Conservation (phyloP, 2,113 vertebrate species). For the Cephalopholis sonnerati region DNA sequence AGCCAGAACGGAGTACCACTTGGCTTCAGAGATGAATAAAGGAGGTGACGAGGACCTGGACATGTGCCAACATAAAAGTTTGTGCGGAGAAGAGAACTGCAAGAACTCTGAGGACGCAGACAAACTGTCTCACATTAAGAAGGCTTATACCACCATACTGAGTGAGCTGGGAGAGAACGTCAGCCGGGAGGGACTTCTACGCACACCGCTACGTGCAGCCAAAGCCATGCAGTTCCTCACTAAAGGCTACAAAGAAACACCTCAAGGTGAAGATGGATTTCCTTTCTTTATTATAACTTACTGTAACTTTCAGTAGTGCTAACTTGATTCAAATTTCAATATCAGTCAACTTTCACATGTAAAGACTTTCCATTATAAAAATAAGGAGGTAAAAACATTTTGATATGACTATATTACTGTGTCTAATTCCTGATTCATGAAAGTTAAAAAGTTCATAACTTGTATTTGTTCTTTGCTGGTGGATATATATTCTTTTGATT, state of each 20-base stretch:
- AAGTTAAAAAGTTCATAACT: background rate
- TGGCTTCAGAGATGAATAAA: slow-evolving; percentile 16
- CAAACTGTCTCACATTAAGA: slow-evolving; percentile 51
- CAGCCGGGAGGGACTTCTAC: slow-evolving; percentile 73
- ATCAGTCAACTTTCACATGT: no score
- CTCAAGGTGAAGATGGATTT: slow-evolving; percentile 57
- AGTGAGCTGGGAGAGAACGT: slow-evolving; percentile 78
- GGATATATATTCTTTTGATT: no score
- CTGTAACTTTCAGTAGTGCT: background rate
- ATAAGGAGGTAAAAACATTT: no score
- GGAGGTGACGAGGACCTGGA: background rate
- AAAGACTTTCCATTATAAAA: no score
- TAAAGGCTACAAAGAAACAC: slow-evolving; percentile 79
- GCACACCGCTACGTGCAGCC: slow-evolving; percentile 79
- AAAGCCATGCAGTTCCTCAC: slow-evolving; percentile 84
- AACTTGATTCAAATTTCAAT: background rate
- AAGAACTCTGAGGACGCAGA: background rate
- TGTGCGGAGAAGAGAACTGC: slow-evolving; percentile 10
- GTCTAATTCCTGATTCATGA: no score
- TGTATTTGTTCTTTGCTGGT: background rate
- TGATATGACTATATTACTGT: no score
- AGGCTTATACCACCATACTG: slow-evolving; percentile 75
- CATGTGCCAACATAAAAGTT: background rate
- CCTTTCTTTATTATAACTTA: background rate
- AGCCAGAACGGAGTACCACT: slow-evolving; percentile 34